Evolutionary conservation across 2,113 vertebrate species (phyloP).

Genomic region (Microtus oregoni): DNA sequence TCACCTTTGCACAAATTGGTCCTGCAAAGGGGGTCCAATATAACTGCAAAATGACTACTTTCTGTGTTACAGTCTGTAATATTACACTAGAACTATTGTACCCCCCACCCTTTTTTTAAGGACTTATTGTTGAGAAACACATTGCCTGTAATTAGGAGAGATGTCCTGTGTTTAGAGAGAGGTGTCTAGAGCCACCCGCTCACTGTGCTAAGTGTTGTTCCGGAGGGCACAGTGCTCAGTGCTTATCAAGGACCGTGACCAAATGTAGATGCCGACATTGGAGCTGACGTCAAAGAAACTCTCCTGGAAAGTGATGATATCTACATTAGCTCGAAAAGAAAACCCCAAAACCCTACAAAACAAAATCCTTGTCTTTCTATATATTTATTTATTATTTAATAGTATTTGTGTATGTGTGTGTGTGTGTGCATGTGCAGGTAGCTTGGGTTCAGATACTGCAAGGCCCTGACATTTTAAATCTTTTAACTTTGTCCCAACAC

Average conservation of each 20-base stretch:
- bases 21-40: not conserved
- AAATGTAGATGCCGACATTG: not conserved
- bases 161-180: not conserved
- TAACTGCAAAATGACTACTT: not conserved
- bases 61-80: not conserved
- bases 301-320: not conserved
- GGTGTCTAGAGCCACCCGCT: not conserved
- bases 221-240: not conserved
- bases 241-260: not conserved
- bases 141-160: not conserved
- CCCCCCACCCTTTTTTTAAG: not conserved
- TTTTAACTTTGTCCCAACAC: not conserved
- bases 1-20: not conserved
- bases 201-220: no score
- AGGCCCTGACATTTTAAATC: not conserved
- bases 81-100: not conserved
- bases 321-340: not conserved
- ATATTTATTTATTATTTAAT: not conserved
- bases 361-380: not conserved
- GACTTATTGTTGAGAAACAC: constrained; percentile 11
- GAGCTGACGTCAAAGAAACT: not conserved
- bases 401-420: not conserved
- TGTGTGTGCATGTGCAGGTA: not conserved
- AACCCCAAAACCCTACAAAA: not conserved
- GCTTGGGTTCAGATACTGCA: not conserved